phyloP scores from a whole-genome alignment of 2,888 invertebrate genomes.

The Galerucella pusilla region DNA sequence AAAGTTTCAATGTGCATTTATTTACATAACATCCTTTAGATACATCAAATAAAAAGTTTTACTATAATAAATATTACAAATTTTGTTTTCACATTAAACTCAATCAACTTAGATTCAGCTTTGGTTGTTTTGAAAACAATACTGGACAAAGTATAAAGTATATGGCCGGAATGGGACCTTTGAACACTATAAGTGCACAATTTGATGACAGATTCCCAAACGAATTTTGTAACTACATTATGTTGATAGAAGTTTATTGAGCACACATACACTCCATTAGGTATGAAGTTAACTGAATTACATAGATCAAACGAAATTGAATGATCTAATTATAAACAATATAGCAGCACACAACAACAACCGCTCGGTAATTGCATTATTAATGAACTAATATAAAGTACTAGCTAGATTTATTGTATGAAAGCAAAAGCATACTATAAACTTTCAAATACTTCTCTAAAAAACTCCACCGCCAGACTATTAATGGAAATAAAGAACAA shows the following conservation, averaged over 20 bases:
- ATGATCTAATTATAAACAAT: conserved; percentile 46
- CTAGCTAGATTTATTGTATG: not conserved
- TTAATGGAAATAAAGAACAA: no score
- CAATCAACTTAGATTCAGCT: not conserved
- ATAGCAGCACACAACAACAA: conserved; percentile 24
- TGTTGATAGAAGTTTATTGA: conserved; percentile 17
- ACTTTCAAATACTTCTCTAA: no score
- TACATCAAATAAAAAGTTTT: no score
- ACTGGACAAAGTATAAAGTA: not conserved
- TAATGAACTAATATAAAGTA: not conserved
- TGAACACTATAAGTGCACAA: conserved; percentile 5
- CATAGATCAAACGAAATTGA: conserved; percentile 45
- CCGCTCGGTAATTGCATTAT: conserved; percentile 22
- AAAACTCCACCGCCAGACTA: no score
- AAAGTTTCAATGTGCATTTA: no score
- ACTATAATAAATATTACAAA: no score
- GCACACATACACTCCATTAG: conserved; percentile 38
- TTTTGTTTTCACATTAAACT: not conserved
- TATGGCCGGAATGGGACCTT: not conserved
- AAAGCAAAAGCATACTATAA: not conserved
- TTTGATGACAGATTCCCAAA: not conserved
- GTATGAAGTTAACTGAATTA: conserved; percentile 42
- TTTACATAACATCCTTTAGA: no score
- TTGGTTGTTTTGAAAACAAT: not conserved
- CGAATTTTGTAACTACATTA: conserved; percentile 41